These are phyloP conservation scores for Falcunculus frontatus DNA, from an alignment of 2,113 vertebrate genomes.

Conservation along the genomic window DNA sequence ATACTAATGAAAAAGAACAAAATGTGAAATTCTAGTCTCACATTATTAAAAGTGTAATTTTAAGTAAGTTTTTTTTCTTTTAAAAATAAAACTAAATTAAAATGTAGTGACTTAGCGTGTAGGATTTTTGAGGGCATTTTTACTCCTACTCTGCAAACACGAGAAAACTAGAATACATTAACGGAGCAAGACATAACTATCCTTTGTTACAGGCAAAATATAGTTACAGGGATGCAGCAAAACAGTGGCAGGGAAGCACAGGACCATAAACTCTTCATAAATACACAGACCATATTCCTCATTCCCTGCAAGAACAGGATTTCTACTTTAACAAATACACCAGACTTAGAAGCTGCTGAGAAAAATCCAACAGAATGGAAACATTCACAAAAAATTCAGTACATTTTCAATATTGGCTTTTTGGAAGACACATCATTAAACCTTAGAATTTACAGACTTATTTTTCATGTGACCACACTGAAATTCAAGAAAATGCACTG, in stretches of 20 bases:
- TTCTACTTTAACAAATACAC: not conserved
- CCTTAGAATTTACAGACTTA: not conserved
- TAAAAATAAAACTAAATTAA: not conserved
- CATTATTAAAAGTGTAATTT: not conserved
- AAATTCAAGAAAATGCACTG: not conserved
- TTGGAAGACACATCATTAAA: not conserved
- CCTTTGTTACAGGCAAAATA: not conserved
- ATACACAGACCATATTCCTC: not conserved
- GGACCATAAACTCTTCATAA: not conserved
- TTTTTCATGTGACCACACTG: not conserved
- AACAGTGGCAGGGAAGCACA: not conserved
- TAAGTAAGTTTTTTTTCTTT: not conserved
- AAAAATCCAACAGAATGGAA: not conserved
- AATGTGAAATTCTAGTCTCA: not conserved
- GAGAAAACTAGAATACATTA: not conserved
- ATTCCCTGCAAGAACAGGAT: not conserved
- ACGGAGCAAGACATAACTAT: not conserved
- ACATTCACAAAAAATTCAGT: not conserved
- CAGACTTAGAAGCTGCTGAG: not conserved
- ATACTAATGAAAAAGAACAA: not conserved
- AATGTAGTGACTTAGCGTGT: not conserved
- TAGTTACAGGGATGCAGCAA: not conserved
- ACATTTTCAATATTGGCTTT: not conserved
- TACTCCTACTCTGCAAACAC: rapidly evolving
- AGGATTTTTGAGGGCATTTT: not conserved